A percentile compares a stretch with the other conserved stretches of the same genome.
These are phyloP conservation scores for Rhopalosiphum maidis DNA, from an alignment of 1,140 invertebrate species.

Conservation along the genomic window DNA sequence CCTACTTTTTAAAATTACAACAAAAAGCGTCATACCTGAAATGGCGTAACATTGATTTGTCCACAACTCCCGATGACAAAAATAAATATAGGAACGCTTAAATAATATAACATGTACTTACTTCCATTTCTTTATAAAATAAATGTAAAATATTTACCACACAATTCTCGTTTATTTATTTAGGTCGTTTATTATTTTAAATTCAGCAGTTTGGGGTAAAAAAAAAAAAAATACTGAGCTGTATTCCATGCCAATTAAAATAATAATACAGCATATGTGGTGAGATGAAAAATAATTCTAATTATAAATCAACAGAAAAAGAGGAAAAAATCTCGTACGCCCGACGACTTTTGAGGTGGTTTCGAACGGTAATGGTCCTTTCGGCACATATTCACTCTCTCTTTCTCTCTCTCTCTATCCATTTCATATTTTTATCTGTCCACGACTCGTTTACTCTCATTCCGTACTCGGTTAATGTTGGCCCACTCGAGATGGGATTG, in stretches of 20 bases:
- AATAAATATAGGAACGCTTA: background rate
- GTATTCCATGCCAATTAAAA: conserved; percentile 25
- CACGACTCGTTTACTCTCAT: background rate
- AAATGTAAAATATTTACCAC: background rate
- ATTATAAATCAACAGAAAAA: conserved; percentile 37
- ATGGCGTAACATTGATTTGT: background rate
- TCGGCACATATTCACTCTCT: background rate
- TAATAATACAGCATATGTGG: background rate
- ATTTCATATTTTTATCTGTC: background rate
- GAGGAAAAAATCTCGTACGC: background rate
- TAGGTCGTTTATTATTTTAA: background rate
- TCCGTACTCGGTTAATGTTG: background rate
- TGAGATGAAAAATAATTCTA: conserved; percentile 26
- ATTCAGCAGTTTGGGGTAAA: background rate
- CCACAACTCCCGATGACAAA: background rate
- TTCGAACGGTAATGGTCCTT: background rate
- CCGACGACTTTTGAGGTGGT: background rate
- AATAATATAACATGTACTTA: background rate
- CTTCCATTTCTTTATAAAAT: background rate
- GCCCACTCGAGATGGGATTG: background rate
- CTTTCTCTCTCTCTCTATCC: background rate
- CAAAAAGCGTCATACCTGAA: too few relatives aligned
- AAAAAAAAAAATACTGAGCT: background rate
- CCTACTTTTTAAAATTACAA: background rate
- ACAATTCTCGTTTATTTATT: background rate